Conservation (phyloP, 2,113 vertebrate species). For the Sinocyclocheilus anshuiensis region DNA sequence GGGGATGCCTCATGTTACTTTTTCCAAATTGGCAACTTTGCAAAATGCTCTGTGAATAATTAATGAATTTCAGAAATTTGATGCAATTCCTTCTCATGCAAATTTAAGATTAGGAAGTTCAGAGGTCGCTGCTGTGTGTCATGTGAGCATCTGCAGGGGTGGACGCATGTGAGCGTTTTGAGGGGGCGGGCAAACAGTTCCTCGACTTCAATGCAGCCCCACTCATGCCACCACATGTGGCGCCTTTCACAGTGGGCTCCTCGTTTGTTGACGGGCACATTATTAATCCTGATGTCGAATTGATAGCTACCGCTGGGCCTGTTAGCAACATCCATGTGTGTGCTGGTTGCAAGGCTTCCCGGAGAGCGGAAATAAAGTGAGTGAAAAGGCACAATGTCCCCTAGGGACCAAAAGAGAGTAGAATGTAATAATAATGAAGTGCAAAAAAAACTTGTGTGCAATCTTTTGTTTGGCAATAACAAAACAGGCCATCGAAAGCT, state of each 20-base stretch:
- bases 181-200: slow-evolving; percentile 25
- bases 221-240: slow-evolving; percentile 19
- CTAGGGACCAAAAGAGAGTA: neutral
- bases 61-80: neutral
- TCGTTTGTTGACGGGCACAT: slow-evolving; percentile 62
- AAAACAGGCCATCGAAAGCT: slow-evolving; percentile 9
- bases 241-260: slow-evolving; percentile 33
- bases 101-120: neutral
- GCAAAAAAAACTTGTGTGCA: neutral
- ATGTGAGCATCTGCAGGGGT: slow-evolving; percentile 4
- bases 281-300: slow-evolving; percentile 56
- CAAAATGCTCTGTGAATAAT: neutral
- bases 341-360: slow-evolving; percentile 11
- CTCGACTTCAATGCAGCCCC: neutral
- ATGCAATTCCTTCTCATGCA: neutral
- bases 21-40: slow-evolving; percentile 13
- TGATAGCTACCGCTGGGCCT: slow-evolving; percentile 38
- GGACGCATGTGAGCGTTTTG: slow-evolving; percentile 1
- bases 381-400: slow-evolving; percentile 6
- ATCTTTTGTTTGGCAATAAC: slow-evolving; percentile 18
- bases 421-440: slow-evolving; percentile 22
- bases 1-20: neutral
- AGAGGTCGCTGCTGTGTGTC: neutral
- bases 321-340: slow-evolving; percentile 42
- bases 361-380: slow-evolving; percentile 8